Evolutionary conservation across 2,888 invertebrate genomes (phyloP), one percentile per base, ranked within the genome.

Genomic region (Andrena bucephala): DNA sequence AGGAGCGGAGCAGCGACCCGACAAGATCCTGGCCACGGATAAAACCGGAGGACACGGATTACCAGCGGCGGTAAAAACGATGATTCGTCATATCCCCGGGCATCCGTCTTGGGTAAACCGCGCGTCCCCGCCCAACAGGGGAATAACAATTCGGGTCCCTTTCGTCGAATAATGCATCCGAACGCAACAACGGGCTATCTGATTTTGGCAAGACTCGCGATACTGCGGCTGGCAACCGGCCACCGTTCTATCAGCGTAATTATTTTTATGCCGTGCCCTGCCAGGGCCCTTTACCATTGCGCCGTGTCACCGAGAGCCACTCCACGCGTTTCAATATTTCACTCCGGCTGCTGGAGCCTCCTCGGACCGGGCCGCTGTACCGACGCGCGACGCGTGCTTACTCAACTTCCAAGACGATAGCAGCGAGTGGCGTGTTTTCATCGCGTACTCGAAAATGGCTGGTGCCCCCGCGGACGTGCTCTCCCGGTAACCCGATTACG

Each of bases 161-260:
- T 79, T 81, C 79, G 70, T 81, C 79, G 77, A 81, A 85, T 88
- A 88, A 91, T 91, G 88, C 89, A 89, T 90, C 90, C 88, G 90
- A 87, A 89, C 87, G 90, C 89, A 91, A 90, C 90, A 91, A 89
- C 84, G 88, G 85, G 86, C 81, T 91, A 91, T 92, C 92, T 90
- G 91, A 92, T 92, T 92, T 90, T 91, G 90, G 90, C 90, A 88
- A 78, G 84, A 73, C 57, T 29, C 79, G 42, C 75, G 69, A 72
- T 76, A 70, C 74, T 73, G 81, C 84, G 76, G 42, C 81, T 92
- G 92, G 92, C 92, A 80, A n/a, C 31, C 16, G 62, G 92, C 92
- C 92, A 92, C 81, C 78, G 82, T 81, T 89, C 90, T 90, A 92
- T 92, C 91, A 90, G 82, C 87, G 89, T 91, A 92, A 92, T 92